Base-by-base conservation (phyloP, 2,888 invertebrate species). In the Terebella lapidaria region DNA sequence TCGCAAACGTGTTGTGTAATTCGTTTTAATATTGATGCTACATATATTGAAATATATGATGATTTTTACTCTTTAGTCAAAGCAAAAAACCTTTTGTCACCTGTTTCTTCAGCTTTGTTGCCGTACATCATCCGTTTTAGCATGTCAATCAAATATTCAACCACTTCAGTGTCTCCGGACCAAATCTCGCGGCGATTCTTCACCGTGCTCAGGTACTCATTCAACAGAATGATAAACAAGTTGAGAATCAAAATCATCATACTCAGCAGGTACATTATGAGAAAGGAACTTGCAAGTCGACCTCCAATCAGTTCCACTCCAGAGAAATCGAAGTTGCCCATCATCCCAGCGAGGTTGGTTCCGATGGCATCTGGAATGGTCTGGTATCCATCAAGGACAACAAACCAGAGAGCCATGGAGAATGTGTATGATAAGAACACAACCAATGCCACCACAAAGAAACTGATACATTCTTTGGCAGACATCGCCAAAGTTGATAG, bases 261-360 rank as follows among this genome's bases (percentile, higher is more conserved):
- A 4, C 27, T 53, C 3, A 53, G 27, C 26, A 60, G 54, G 27
- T 58, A 60, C 20, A 45, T 24, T 20, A 60, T 53, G 28, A 60
- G 54, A 25, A 42, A 58, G 25, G 20, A 25, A 1, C 42, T 46
- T 1, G 51, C 57, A 3, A 18, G 26, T 4, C 22, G 2, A 24
- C 60, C 60, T 18, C 28, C 26, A 18, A 28, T n/a, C 1, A 22
- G 47, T 3, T 45, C 22, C 2, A 60, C 26, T 5, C 20, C 20
- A 1, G 20, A 18, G 27, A 60, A 60, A 54, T 60, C 51, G 54
- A 60, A 60, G 20, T 60, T 58, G 18, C 54, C 57, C 24, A 60
- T 28, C 5, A 53, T 42, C 20, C 52, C 52, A 1, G 53, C 5
- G 25, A 10, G 53, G 10, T 20, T 53, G 5, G 24, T 25, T 24